phyloP scores from a whole-genome alignment of 2,113 vertebrate genomes.

The Podarcis raffonei region DNA sequence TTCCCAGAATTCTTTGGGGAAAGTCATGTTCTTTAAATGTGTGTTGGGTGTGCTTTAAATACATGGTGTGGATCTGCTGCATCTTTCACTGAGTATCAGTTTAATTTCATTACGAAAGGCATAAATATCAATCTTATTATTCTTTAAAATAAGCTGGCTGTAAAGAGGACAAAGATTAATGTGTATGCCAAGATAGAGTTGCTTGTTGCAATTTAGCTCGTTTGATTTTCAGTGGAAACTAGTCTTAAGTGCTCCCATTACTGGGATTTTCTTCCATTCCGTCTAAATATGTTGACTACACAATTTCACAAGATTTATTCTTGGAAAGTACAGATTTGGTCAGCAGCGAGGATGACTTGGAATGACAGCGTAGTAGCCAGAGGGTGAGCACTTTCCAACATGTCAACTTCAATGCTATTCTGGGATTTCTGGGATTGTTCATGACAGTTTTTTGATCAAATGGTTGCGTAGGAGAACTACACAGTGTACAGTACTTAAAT shows the following conservation, averaged over 20 bases:
- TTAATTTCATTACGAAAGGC: neutral
- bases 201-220: neutral
- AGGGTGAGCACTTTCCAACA: constrained; percentile 10
- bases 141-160: neutral
- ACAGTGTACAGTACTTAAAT: neutral
- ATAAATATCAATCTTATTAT: neutral
- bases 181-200: neutral
- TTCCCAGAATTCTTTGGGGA: no score
- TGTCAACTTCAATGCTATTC: neutral
- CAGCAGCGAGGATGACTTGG: constrained; percentile 19
- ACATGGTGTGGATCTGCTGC: no score
- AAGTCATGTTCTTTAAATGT: no score
- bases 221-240: neutral
- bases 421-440: neutral
- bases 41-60: no score
- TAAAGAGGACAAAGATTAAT: neutral
- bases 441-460: constrained; percentile 34
- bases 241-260: neutral
- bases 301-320: constrained; percentile 23
- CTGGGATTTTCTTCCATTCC: constrained; percentile 3
- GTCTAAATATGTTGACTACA: neutral
- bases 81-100: neutral
- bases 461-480: constrained; percentile 23
- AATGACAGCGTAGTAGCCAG: constrained; percentile 1
- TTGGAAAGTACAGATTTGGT: neutral